Percentiles rank a stretch among this genome's conserved stretches.
These are phyloP conservation scores for Bemisia tabaci DNA, from an alignment of 1,140 invertebrate species.

Conservation along the genomic window DNA sequence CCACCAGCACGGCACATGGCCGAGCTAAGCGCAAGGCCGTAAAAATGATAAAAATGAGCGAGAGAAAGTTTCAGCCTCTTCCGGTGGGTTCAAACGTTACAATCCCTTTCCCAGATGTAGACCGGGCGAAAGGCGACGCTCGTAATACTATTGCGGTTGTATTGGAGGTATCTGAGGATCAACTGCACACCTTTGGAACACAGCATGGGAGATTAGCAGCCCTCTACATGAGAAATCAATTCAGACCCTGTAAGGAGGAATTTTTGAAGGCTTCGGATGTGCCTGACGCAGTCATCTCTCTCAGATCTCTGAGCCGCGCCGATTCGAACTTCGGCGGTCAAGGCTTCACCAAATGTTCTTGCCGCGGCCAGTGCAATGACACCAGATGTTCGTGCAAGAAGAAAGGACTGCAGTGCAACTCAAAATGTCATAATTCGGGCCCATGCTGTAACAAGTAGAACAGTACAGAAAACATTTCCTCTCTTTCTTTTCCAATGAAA, in stretches of 20 bases:
- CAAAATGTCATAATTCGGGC: neutral
- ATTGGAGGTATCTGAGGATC: neutral
- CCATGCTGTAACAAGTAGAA: too few species aligned
- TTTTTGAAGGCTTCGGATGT: neutral
- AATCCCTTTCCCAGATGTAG: too few species aligned
- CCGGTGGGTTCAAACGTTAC: too few species aligned
- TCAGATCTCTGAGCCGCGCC: neutral
- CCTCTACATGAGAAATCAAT: neutral
- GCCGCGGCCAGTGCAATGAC: neutral
- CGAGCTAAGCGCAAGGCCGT: too few species aligned
- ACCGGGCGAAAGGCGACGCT: too few species aligned
- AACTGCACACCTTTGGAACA: neutral
- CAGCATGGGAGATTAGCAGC: neutral
- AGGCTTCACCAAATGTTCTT: neutral
- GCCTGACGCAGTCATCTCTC: neutral
- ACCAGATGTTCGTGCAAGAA: neutral
- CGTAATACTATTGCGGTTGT: neutral
- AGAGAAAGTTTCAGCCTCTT: too few species aligned
- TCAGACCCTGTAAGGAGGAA: neutral
- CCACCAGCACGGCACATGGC: too few species aligned
- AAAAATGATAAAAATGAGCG: too few species aligned
- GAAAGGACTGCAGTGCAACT: neutral
- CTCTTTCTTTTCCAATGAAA: too few species aligned
- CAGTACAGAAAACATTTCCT: too few species aligned
- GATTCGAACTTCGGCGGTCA: neutral